Evolutionary conservation across 2,113 vertebrate species (phyloP), one percentile per base, ranked within the genome.

Genomic region (Periophthalmodon schlosseri): DNA sequence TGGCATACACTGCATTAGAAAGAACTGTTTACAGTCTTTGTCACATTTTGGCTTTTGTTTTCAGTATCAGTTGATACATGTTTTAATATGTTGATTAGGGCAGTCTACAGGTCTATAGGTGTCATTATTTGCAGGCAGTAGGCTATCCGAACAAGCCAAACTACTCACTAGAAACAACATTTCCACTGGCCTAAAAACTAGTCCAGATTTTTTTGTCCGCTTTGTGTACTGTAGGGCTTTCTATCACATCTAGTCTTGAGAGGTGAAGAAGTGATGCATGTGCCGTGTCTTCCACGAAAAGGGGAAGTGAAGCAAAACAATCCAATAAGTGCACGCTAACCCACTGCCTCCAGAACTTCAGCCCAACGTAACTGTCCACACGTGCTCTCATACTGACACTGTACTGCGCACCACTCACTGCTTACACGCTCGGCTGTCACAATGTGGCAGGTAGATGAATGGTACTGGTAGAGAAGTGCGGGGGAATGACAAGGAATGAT

Each of bases 241-340:
- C 34, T 44, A 65, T 44, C 34, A n/a, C 36, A 44, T 65, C 20
- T n/a, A 44, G 63, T 65, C 78, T 74, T 66, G 78, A 85, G 83
- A 60, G 72, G 81, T 85, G 11, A 23, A 65, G 67, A 68, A 70
- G 75, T 64, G 83, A 69, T 64, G 75, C 76, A 49, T n/a, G 63
- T 85, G 77, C 85, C 69, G 61, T 33, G 77, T 69, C 69, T 69
- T 80, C 76, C 68, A 76, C 39, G 34, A 71, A 75, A 74, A 74
- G 65, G 84, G 80, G 70, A 84, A 83, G 80, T 50, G 67, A 82
- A 83, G 78, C 75, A 87, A 91, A 84, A 86, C 83, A 86, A 83
- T 83, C 76, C 76, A 80, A 84, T 88, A 83, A 80, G 85, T 70
- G 75, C 78, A 71, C 60, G 70, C 72, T 13, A 47, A 65, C 72